Conservation (phyloP, 2,888 invertebrate genomes). For the Autographa pulchrina region DNA sequence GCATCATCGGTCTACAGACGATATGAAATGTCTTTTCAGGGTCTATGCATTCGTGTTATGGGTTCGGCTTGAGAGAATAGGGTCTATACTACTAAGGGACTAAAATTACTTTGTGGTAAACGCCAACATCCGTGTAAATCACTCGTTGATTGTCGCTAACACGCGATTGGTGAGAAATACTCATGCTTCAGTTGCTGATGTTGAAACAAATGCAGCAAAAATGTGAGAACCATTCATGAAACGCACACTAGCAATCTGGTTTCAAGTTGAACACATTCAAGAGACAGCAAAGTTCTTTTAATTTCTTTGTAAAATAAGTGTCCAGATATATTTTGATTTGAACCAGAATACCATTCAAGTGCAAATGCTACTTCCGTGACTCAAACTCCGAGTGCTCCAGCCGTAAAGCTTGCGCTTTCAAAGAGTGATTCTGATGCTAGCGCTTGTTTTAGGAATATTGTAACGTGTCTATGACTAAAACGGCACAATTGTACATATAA, state of each 20-base stretch:
- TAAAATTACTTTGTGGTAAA: constrained; percentile 63
- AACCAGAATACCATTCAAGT: constrained; percentile 57
- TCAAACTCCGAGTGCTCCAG: constrained; percentile 50
- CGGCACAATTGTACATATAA: constrained; percentile 70
- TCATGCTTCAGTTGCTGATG: constrained; percentile 50
- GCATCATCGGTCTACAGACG: constrained; percentile 79
- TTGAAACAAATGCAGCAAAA: constrained; percentile 50
- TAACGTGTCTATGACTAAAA: constrained; percentile 61
- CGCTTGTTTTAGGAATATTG: constrained; percentile 52
- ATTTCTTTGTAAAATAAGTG: not conserved
- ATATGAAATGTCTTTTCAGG: constrained; percentile 75
- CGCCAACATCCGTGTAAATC: constrained; percentile 63
- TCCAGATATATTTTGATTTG: not conserved
- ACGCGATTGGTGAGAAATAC: constrained; percentile 50
- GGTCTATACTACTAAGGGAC: constrained; percentile 80
- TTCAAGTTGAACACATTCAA: not conserved
- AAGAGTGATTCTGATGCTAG: constrained; percentile 65
- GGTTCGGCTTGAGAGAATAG: constrained; percentile 89
- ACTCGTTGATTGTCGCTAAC: constrained; percentile 57
- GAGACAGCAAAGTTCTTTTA: not conserved
- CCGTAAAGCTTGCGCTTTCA: constrained; percentile 54
- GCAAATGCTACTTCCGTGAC: constrained; percentile 46
- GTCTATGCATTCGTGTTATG: constrained; percentile 80
- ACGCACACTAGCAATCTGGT: constrained; percentile 52
- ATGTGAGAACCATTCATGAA: constrained; percentile 38